These are phyloP conservation scores for Hydra vulgaris DNA, from an alignment of 30 jellyfish, hydroid and myxozoan species.

Conservation along the genomic window DNA sequence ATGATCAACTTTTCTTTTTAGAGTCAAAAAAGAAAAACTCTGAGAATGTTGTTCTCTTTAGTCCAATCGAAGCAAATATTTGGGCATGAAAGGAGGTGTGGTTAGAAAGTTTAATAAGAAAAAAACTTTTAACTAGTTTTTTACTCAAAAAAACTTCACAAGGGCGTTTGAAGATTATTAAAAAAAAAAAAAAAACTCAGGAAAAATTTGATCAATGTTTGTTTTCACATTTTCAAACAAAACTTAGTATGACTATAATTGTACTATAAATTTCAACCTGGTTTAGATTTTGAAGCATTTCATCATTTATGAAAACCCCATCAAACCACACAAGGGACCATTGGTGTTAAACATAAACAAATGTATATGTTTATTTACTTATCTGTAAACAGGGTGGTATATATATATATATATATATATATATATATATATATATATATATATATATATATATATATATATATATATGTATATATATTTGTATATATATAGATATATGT, in stretches of 20 bases:
- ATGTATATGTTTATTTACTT: no score
- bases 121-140: background rate
- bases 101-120: background rate
- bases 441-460: no score
- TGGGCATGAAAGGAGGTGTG: background rate
- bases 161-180: background rate
- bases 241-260: background rate
- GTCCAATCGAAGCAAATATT: background rate
- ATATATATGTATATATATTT: no score
- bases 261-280: background rate
- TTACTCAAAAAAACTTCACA: background rate
- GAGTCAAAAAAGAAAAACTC: background rate
- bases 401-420: no score
- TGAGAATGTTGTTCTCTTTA: background rate
- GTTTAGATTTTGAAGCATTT: background rate
- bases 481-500: no score
- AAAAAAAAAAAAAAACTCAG: background rate
- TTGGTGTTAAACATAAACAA: background rate
- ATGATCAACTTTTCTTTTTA: background rate
- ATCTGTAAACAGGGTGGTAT: no score
- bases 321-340: background rate
- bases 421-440: no score
- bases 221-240: background rate
- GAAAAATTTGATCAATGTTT: background rate
- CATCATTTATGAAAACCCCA: background rate